Percentiles rank a stretch among this genome's conserved stretches.
phyloP scores from a whole-genome alignment of 2,888 invertebrate genomes.

The Coremacera marginata region DNA sequence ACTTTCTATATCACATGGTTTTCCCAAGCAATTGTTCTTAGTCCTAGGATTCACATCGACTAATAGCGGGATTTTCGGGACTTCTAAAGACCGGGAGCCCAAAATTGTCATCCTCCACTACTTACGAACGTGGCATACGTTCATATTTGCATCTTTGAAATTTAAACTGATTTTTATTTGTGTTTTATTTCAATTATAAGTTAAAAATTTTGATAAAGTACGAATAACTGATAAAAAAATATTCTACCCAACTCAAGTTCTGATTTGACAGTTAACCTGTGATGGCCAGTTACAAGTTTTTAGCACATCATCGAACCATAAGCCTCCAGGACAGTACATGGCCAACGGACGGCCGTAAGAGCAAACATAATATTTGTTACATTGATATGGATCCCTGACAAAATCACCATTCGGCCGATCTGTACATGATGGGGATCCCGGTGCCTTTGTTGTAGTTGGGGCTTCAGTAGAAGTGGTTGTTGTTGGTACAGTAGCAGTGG shows the following conservation, averaged over 20 bases:
- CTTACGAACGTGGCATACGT: too few relatives aligned
- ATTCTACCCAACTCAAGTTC: background rate
- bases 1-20: too few relatives aligned
- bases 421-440: slow-evolving; percentile 22
- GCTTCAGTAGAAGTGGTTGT: background rate
- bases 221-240: too few relatives aligned
- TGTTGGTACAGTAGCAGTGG: background rate
- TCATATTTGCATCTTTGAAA: too few relatives aligned
- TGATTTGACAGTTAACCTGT: slow-evolving; percentile 27
- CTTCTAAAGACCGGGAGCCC: too few relatives aligned
- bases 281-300: slow-evolving; percentile 36
- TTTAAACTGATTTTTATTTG: too few relatives aligned
- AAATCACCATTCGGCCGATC: slow-evolving; percentile 26
- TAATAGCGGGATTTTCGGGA: too few relatives aligned
- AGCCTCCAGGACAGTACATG: slow-evolving; percentile 35
- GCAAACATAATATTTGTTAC: slow-evolving; percentile 39
- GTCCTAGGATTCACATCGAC: too few relatives aligned
- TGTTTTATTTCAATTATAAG: too few relatives aligned
- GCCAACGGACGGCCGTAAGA: background rate
- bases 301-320: slow-evolving; percentile 36
- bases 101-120: too few relatives aligned
- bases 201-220: too few relatives aligned
- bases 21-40: too few relatives aligned
- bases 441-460: background rate
- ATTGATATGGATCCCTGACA: slow-evolving; percentile 30